Conservation (phyloP, 2,113 vertebrate genomes). For the Tylochromis polylepis region DNA sequence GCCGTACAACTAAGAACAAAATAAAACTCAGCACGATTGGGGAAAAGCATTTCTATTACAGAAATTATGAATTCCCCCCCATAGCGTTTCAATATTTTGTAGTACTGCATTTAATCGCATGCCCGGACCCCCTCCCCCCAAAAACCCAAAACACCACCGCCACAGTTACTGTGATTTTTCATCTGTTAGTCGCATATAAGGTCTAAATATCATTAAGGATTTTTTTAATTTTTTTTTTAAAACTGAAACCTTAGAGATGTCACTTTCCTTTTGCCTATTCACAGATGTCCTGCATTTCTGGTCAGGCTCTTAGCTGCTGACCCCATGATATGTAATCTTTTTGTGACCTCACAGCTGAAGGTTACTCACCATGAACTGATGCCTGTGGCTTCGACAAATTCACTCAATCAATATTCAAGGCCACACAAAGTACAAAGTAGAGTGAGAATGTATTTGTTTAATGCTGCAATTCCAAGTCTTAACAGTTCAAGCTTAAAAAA, state of each 20-base stretch:
- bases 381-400: neutral
- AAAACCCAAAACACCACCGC: too few species aligned
- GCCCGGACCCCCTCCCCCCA: too few species aligned
- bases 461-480: neutral
- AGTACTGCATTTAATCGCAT: neutral
- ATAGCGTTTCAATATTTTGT: neutral
- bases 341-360: slow-evolving; percentile 20
- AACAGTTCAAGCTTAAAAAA: neutral
- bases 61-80: neutral
- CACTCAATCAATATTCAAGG: slow-evolving; percentile 19
- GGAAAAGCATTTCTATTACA: neutral
- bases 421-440: neutral
- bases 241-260: neutral
- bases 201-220: neutral
- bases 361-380: neutral
- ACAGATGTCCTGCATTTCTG: slow-evolving; percentile 2
- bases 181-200: neutral
- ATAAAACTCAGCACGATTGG: neutral
- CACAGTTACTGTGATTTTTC: too few species aligned
- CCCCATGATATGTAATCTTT: neutral
- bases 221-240: too few species aligned
- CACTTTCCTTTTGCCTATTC: neutral
- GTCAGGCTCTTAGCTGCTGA: neutral
- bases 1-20: neutral
- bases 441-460: neutral